These are phyloP conservation scores for Bucco capensis DNA, from an alignment of 2,113 vertebrate genomes.

Conservation along the genomic window DNA sequence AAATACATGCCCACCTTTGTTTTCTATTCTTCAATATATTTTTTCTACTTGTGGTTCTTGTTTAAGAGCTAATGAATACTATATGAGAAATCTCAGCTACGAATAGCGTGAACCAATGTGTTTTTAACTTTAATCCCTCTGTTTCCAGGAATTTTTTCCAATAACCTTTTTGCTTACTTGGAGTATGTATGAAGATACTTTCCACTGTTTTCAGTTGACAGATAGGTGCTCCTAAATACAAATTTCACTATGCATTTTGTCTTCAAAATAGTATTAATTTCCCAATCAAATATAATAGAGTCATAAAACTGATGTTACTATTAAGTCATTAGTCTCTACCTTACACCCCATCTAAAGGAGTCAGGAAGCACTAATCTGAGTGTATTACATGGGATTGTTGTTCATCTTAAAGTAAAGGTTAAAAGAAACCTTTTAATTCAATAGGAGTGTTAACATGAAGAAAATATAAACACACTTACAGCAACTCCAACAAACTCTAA, in stretches of 20 bases:
- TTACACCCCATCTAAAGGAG: conserved; percentile 40
- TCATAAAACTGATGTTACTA: conserved; percentile 39
- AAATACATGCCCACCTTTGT: neutral
- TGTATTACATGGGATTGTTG: neutral
- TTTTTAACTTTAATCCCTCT: neutral
- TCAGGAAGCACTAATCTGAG: conserved; percentile 39
- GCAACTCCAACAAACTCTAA: neutral
- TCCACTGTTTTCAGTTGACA: conserved; percentile 9
- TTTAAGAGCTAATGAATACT: conserved; percentile 50
- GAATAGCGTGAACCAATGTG: neutral
- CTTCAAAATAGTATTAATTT: conserved; percentile 26
- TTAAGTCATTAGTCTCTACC: conserved; percentile 56
- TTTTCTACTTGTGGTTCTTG: neutral
- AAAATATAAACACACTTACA: conserved; percentile 24
- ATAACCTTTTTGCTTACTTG: neutral
- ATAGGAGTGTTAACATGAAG: neutral
- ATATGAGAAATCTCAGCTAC: neutral
- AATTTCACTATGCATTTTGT: conserved; percentile 13
- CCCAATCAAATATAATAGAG: conserved; percentile 38
- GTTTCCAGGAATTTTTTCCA: conserved; percentile 48
- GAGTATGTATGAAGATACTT: neutral
- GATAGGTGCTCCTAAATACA: conserved; percentile 33
- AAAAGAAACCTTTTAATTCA: conserved; percentile 13
- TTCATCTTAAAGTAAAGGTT: conserved; percentile 20
- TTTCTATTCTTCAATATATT: conserved; percentile 27